Evolutionary conservation across 2,888 invertebrate species (phyloP), one percentile per base, ranked within the genome.

Genomic region (Mylabris sibirica): DNA sequence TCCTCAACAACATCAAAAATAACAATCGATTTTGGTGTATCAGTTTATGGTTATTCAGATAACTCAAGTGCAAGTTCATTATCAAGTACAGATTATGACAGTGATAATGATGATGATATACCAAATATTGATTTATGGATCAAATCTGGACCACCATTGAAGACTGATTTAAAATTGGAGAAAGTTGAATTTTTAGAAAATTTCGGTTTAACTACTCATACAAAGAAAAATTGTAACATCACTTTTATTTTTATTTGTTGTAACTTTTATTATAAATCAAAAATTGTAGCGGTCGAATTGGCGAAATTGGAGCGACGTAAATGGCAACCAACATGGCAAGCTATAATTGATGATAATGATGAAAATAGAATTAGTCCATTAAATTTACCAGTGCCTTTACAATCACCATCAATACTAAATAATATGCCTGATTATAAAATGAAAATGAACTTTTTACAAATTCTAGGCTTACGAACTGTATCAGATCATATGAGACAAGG

Each of bases 191-290:
- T 92, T 80, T 85, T 92, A 64, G 87, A 89, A 30, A 85, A 87
- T 74, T 89, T 92, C 72, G 89, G 87, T 63, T 83, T 92, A 68
- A 90, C 90, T 8, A 90, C 92, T n/a, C 86, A 87, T 66, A 84
- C 85, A 63, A 85, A 82, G 72, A 89, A 85, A 76, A 90, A 89
- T 85, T 90, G 92, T 92, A 85, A 85, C 8, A n/a, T 85, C 77
- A 63, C 60, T 53, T 44, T 65, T 38, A 6, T 35, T 12, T 34
- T 20, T 60, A 12, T 20, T 49, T 66, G 60, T 62, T 38, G 38
- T 63, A 38, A 17, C 69, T 59, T 71, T 65, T 71, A 44, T 5
- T 44, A 5, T 41, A n/a, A 44, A 5, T 17, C n/a, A 17, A 6
- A 17, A 34, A 61, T 80, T 80, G 11, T 79, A 89, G 89, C 87